Base-by-base conservation (phyloP, 2,797 vertebrate genomes). In the Sebastolobus altivelis region DNA sequence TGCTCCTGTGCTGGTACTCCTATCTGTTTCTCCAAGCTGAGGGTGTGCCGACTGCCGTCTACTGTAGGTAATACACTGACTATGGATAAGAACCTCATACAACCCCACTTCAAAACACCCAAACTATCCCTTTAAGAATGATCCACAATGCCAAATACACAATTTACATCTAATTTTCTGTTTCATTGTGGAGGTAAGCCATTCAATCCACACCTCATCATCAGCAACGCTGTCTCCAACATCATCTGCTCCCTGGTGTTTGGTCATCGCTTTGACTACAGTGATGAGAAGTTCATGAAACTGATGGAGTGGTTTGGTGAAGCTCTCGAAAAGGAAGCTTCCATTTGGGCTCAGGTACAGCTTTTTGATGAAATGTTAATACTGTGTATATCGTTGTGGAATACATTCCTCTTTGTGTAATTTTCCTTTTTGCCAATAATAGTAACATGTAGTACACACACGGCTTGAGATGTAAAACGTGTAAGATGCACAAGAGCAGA, bases 181-280 rank as follows among this genome's bases (percentile, higher is more conserved):
- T 0, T 81, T 12, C 46, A 52, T 35, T 74, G 0, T 75, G 11
- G 73, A 96, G 96, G 92, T 18, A 33, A 77, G 52, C 81, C 95
- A 65, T 96, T 97, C 37, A 87, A 96, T 58, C 95, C 96, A 43
- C 94, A 90, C 1, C 87, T 80, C 40, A 40, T 81, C 71, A 61
- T 96, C 62, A 90, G 83, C 88, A 92, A 85, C 1, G 43, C 91
- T 0, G 65, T 94, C 35, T 91, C 94, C 82, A 96, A 96, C 52
- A 59, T 96, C 11, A 94, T 96, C 87, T 96, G 95, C 75, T 92
- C 93, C 0, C 65, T 96, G 0, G 16, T 96, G 77, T 96, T 96
- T 58, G 95, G 95, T 3, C 90, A 89, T 72, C 84, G 91, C 46
- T 96, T 95, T 3, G 82, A 95, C 25, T 96, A 96, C 0, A 46